These are phyloP conservation scores for Sterrhoptilus dennistouni DNA, from an alignment of 2,113 vertebrate species.

Conservation along the genomic window DNA sequence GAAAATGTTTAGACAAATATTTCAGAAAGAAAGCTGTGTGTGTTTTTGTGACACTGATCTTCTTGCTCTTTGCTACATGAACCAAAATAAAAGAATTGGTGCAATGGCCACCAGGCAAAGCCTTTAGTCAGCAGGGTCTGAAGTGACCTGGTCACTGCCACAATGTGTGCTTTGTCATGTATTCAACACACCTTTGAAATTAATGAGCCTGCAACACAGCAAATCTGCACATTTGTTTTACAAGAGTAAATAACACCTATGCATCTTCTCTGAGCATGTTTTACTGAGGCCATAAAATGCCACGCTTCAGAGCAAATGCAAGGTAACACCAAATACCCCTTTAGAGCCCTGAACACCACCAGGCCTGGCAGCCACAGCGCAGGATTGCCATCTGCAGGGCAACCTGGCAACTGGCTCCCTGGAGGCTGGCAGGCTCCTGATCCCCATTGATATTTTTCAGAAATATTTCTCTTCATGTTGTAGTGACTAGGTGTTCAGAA, in stretches of 20 bases:
- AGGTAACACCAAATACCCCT: not conserved
- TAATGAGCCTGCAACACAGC: not conserved
- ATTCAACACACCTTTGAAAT: not conserved
- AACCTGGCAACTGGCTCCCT: not conserved
- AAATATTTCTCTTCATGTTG: not conserved
- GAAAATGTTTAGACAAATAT: not conserved
- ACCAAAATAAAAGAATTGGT: not conserved
- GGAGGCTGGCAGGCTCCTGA: not conserved
- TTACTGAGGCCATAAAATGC: not conserved
- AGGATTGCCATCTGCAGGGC: conserved; percentile 46
- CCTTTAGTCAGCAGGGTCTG: not conserved
- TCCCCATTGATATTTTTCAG: not conserved
- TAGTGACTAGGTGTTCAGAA: not conserved
- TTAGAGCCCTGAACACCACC: not conserved
- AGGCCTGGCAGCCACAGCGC: not conserved
- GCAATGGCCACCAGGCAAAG: not conserved
- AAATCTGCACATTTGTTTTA: not conserved
- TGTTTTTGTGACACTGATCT: not conserved
- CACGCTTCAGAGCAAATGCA: not conserved
- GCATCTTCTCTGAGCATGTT: not conserved
- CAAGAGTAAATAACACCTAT: not conserved
- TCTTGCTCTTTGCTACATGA: not conserved
- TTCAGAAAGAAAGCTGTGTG: not conserved
- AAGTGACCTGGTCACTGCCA: not conserved
- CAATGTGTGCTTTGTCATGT: not conserved